A percentile compares a stretch with the other conserved stretches of the same genome.
Evolutionary conservation across 2,888 invertebrate species (phyloP).

Genomic region (Nomada goodeniana): DNA sequence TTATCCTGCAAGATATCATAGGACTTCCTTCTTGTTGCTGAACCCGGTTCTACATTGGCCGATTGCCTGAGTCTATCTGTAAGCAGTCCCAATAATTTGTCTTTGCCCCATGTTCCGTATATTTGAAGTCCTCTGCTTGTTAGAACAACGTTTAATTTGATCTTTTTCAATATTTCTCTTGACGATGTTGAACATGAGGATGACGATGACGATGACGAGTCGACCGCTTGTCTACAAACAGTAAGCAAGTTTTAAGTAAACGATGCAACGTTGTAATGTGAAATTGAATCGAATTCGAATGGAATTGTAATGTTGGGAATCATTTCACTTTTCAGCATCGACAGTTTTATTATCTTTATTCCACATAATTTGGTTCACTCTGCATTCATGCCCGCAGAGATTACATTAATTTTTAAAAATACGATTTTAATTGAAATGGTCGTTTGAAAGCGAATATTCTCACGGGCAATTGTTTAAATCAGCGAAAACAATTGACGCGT

Average conservation of each 20-base stretch:
- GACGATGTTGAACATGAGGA: conserved; percentile 2
- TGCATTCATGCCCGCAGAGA: background rate
- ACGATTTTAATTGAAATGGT: background rate
- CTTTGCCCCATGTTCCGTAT: conserved; percentile 43
- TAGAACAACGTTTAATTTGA: conserved; percentile 25
- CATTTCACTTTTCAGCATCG: background rate
- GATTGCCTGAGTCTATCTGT: conserved; percentile 38
- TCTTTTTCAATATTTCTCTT: background rate
- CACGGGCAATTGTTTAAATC: conserved; percentile 38
- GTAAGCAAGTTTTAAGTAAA: background rate
- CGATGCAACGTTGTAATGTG: too few relatives aligned
- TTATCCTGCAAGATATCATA: background rate
- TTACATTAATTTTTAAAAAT: conserved; percentile 10
- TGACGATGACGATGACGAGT: conserved; percentile 4
- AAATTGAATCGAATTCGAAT: background rate
- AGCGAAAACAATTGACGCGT: background rate
- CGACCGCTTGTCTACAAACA: background rate
- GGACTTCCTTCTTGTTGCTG: background rate
- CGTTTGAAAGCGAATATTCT: conserved; percentile 13
- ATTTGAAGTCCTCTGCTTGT: conserved; percentile 38
- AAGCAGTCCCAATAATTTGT: conserved; percentile 37
- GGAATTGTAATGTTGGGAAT: background rate
- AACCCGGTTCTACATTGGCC: background rate
- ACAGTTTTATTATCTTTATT: background rate
- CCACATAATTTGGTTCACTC: conserved; percentile 2